Base-by-base conservation (phyloP, 2,888 invertebrate genomes). In the Chloromyia formosa region DNA sequence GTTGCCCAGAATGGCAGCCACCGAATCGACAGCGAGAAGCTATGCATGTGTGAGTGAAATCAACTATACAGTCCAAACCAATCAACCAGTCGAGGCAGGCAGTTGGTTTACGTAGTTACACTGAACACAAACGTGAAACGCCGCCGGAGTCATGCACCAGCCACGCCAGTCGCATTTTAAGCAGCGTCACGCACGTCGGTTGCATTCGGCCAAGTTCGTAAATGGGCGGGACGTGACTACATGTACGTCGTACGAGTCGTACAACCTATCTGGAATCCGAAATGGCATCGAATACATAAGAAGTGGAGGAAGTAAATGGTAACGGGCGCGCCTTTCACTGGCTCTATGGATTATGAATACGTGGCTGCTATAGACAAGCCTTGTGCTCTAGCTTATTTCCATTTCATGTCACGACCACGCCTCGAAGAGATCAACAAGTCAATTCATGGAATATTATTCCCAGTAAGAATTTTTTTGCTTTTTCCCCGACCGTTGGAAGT, bases 221-320 rank as follows among this genome's bases (percentile, higher is more conserved):
- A 85, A 85, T 85, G 85, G 85, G 85, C 85, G 85, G 85, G 85
- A 85, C 85, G 85, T 85, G 85, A 85, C 85, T 83, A 82, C 83
- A 82, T 79, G 74, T 27, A 56, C 54, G 78, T 49, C 4, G 3
- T 49, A 79, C 77, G 78, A 75, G 77, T 77, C 78, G 79, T 60
- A 22, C 60, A 12, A 40, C 40, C 66, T 23, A 54, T 53, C 53
- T 27, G 53, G 68, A 71, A 71, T 49, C 45, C 45, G 66, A 14
- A 79, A 80, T 79, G 78, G 77, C 78, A 78, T 78, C 79, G 78
- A 78, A 78, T 80, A 80, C 74, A 80, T 79, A 79, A 78, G 58
- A 18, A 18, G 64, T 16, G 35, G 54, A 18, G 62, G 40, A 69
- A 49, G 53, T 49, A 20, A 69, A 22, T 54, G 14, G 54, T 23